Evolutionary conservation across 1,140 invertebrate species (phyloP).

Genomic region (Elymnias hypermnestra): DNA sequence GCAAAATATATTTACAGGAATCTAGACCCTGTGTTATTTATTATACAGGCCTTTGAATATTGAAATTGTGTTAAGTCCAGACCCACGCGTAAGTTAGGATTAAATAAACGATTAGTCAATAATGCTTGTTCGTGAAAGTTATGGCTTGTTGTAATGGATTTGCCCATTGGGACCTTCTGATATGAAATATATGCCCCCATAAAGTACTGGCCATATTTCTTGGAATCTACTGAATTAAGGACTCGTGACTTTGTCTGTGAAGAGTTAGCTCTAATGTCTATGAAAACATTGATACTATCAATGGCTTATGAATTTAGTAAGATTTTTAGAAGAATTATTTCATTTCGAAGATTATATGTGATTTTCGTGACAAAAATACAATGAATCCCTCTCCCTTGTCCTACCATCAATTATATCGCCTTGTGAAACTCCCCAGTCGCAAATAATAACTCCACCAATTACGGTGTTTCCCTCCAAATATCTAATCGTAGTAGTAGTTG

Average conservation of each 20-base stretch:
- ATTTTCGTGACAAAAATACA: too few relatives aligned
- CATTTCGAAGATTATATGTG: too few relatives aligned
- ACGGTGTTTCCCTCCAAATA: too few relatives aligned
- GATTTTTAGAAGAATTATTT: too few relatives aligned
- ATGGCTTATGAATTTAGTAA: too few relatives aligned
- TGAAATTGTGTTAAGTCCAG: not conserved
- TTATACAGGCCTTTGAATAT: slow-evolving; percentile 16
- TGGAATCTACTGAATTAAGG: slow-evolving; percentile 6
- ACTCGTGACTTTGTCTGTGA: not conserved
- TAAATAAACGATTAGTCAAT: slow-evolving; percentile 45
- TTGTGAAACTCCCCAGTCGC: too few relatives aligned
- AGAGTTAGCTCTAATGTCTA: not conserved
- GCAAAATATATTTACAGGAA: slow-evolving; percentile 12
- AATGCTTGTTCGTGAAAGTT: slow-evolving; percentile 26
- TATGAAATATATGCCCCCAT: slow-evolving; percentile 10
- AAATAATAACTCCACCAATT: not conserved
- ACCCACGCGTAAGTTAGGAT: slow-evolving; percentile 34
- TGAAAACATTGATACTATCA: not conserved
- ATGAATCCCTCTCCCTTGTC: too few relatives aligned
- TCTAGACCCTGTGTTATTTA: slow-evolving; percentile 6
- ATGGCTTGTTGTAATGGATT: slow-evolving; percentile 17
- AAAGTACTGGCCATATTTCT: slow-evolving; percentile 1
- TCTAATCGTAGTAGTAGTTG: not conserved
- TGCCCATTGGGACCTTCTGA: slow-evolving; percentile 13
- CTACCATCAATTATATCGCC: too few relatives aligned